phyloP scores from a whole-genome alignment of 2,797 vertebrate species.

The Cuniculus paca region DNA sequence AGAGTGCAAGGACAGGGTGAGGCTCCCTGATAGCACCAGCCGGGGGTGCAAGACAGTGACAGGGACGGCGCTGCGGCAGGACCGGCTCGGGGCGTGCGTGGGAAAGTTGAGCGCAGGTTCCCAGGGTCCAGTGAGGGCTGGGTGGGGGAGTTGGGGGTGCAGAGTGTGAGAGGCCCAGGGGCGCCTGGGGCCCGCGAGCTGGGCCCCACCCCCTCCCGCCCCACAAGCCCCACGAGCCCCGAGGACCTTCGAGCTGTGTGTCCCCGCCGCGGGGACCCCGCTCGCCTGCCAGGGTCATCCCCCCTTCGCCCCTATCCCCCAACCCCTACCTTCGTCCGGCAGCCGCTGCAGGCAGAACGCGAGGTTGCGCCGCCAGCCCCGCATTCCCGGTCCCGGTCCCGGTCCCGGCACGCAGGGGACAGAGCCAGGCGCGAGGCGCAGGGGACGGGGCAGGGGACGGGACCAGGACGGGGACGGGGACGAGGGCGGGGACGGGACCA shows the following conservation, averaged over 20 bases:
- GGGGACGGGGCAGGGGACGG: conserved; percentile 66
- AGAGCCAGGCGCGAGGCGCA: conserved; percentile 49
- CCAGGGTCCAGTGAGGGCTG: background rate
- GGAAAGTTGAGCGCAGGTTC: conserved; percentile 53
- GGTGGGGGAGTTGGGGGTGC: background rate
- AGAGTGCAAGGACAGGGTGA: background rate
- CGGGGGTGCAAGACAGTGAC: background rate
- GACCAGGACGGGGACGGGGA: background rate
- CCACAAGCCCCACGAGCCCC: background rate
- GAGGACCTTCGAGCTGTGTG: background rate
- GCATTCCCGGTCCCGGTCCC: conserved; percentile 88
- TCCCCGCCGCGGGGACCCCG: background rate
- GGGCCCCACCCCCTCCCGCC: background rate
- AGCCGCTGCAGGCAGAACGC: conserved; percentile 96
- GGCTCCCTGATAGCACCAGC: background rate
- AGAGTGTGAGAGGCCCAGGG: background rate
- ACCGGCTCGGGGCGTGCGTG: background rate
- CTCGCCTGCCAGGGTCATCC: background rate
- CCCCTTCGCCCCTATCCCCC: background rate
- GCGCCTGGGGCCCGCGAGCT: background rate
- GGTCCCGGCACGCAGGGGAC: background rate
- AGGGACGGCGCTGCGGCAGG: conserved; percentile 63
- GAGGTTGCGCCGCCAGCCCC: conserved; percentile 96
- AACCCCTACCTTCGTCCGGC: conserved; percentile 95
- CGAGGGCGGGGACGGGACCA: background rate